Evolutionary conservation across 2,888 invertebrate species (phyloP), one percentile per base, ranked within the genome.

Genomic region (Malthinus flaveolus): DNA sequence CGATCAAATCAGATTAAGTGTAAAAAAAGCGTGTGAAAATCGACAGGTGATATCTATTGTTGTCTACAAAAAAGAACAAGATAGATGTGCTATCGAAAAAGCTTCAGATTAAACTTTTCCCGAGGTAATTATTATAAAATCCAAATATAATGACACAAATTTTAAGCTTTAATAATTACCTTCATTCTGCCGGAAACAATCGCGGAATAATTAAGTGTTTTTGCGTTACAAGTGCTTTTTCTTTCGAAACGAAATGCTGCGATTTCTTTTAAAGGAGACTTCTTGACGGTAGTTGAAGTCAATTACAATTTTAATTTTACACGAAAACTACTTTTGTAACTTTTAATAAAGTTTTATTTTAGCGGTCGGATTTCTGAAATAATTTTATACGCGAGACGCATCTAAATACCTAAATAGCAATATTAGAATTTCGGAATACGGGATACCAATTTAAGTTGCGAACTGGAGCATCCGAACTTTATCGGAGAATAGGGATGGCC

Each of bases 301-400:
- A 67, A 68, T 62, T 62, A 60, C 63, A 66, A 67, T 69, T 68
- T 66, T 63, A 66, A 66, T 67, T 63, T 52, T 37, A 61, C 67
- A 62, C 65, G 49, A 65, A 59, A 60, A 34, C n/a, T n/a, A 49
- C 54, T 57, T 54, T 37, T 44, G 49, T 50, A 45, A 56, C 63
- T 66, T 62, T 66, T 66, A 66, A 68, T 64, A 65, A 66, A 64
- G 64, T 52, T 52, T 47, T 51, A 51, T 66, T 64, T 57, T 49
- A 50, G 39, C 15, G 23, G 23, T 42, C 15, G n/a, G 1, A 42
- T n/a, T 42, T 23, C 15, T 15, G 10, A 42, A 42, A 42, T 13
- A 39, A 8, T 23, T 23, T 23, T 3, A 23, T 2, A 23, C 23
- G 2, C 5, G 23, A 5, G 23, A 23, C 2, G 23, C 23, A 23